Evolutionary conservation across 1,140 invertebrate species (phyloP).

Genomic region (Phymorhynchus buccinoides): DNA sequence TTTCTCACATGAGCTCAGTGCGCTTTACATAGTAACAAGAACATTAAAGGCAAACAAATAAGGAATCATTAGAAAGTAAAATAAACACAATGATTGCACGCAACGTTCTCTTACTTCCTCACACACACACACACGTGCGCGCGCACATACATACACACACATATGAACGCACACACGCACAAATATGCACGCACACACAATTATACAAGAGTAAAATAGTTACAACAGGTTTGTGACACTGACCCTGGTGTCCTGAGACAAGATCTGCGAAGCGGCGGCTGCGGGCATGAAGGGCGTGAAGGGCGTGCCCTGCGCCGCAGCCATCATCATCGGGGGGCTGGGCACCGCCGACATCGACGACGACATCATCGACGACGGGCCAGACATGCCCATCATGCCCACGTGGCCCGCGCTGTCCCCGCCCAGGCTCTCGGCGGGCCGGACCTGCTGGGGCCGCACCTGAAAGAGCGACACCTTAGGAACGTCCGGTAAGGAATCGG

Average conservation of each 20-base stretch:
- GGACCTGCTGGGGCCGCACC: conserved; percentile 82
- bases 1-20: too few relatives aligned
- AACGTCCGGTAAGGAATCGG: not conserved
- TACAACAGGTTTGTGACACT: conserved; percentile 19
- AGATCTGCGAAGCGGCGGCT: conserved; percentile 57
- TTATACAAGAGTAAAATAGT: not conserved
- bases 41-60: too few relatives aligned
- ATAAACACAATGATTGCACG: too few relatives aligned
- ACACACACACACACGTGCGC: not conserved
- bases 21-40: too few relatives aligned
- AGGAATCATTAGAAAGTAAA: too few relatives aligned
- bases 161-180: not conserved
- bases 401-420: conserved; percentile 74
- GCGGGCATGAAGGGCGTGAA: conserved; percentile 58
- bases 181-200: not conserved
- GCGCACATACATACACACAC: conserved; percentile 2
- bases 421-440: conserved; percentile 68
- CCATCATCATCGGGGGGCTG: conserved; percentile 66
- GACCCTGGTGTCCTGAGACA: conserved; percentile 65
- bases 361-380: conserved; percentile 72
- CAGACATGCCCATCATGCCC: not conserved
- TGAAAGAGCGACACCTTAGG: conserved; percentile 44
- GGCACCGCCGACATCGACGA: conserved; percentile 60
- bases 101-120: too few relatives aligned
- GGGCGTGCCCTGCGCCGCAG: conserved; percentile 60